phyloP scores from a whole-genome alignment of 2,888 invertebrate species.

The Apotomis capreana region DNA sequence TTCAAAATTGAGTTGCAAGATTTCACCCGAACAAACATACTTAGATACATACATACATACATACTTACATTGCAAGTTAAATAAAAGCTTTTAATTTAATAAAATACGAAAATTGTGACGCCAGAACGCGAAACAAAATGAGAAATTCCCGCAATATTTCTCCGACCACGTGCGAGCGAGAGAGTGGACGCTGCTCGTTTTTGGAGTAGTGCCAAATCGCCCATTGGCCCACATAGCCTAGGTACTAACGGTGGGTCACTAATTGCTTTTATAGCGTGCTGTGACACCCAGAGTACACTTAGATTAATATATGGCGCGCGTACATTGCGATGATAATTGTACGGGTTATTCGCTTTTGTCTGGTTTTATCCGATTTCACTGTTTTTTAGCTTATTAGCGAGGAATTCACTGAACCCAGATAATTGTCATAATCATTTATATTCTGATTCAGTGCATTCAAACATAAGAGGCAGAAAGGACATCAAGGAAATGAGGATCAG shows the following conservation, averaged over 20 bases:
- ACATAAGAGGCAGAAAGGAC: too few species aligned
- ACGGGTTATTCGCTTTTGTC: slow-evolving; percentile 22
- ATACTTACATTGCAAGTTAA: too few species aligned
- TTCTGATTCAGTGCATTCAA: too few species aligned
- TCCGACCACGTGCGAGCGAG: slow-evolving; percentile 19
- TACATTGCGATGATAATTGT: slow-evolving; percentile 34
- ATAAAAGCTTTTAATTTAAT: too few species aligned
- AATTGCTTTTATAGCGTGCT: slow-evolving; percentile 68
- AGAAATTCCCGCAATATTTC: slow-evolving; percentile 34
- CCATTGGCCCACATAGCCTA: slow-evolving; percentile 65
- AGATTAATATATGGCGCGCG: slow-evolving; percentile 48
- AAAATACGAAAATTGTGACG: slow-evolving; percentile 33
- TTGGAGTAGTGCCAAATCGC: slow-evolving; percentile 60
- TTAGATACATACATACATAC: too few species aligned
- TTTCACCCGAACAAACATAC: too few species aligned
- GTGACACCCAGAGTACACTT: slow-evolving; percentile 54
- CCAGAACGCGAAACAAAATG: slow-evolving; percentile 36
- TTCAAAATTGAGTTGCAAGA: too few species aligned
- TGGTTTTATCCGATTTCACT: slow-evolving; percentile 5
- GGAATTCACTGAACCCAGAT: too few species aligned
- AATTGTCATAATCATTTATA: too few species aligned
- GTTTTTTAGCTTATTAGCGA: not conserved
- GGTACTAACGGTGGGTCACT: slow-evolving; percentile 62
- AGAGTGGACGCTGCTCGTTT: slow-evolving; percentile 16
- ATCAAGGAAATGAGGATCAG: too few species aligned